Evolutionary conservation across 2,888 invertebrate genomes (phyloP).

Genomic region (Alsophila aescularia): DNA sequence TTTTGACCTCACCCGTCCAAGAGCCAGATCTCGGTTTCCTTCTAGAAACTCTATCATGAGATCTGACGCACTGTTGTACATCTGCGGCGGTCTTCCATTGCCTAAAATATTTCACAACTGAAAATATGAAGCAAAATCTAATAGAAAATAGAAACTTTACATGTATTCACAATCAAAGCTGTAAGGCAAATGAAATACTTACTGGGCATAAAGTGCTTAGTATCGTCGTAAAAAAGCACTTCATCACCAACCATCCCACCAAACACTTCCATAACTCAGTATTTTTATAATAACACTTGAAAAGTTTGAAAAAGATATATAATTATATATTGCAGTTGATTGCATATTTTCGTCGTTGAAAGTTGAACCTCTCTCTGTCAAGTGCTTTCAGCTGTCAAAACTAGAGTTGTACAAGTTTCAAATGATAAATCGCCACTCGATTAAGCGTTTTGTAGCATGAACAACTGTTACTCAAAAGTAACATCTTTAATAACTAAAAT

Average conservation of each 20-base stretch:
- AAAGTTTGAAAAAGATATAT: too few relatives aligned
- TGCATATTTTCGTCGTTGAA: too few relatives aligned
- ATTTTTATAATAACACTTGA: neutral
- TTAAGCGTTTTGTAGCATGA: too few relatives aligned
- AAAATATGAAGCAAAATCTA: too few relatives aligned
- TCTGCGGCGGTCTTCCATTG: neutral
- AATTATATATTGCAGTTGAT: too few relatives aligned
- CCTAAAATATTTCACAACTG: neutral
- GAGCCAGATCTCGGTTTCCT: constrained; percentile 11
- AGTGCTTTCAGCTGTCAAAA: too few relatives aligned
- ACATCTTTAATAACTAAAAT: too few relatives aligned
- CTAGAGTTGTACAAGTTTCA: too few relatives aligned
- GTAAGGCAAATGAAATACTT: neutral
- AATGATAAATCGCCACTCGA: too few relatives aligned
- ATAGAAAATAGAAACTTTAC: neutral
- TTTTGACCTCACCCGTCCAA: constrained; percentile 15
- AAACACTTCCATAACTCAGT: neutral
- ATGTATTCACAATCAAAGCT: neutral
- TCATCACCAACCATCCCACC: neutral
- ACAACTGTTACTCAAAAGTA: too few relatives aligned
- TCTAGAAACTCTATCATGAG: constrained; percentile 16
- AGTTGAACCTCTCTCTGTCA: too few relatives aligned
- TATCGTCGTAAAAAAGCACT: neutral
- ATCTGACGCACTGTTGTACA: constrained; percentile 1
- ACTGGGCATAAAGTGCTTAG: neutral